Conservation (phyloP, 2,113 vertebrate genomes). For the Probosciger aterrimus region DNA sequence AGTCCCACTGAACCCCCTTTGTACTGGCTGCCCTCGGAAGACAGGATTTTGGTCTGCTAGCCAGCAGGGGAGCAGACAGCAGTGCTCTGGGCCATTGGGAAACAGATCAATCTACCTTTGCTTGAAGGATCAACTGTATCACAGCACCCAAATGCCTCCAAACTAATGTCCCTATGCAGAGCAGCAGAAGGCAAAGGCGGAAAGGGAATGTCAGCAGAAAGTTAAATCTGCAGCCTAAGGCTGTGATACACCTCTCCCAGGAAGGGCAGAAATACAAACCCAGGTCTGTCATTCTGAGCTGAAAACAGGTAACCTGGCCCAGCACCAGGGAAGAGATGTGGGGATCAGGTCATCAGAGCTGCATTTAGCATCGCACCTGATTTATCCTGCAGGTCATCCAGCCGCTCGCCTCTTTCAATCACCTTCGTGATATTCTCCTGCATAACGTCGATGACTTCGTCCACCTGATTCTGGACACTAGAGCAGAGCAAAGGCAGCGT, state of each 20-base stretch:
- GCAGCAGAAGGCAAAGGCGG: not conserved
- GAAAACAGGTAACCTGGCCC: not conserved
- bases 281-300: not conserved
- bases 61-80: not conserved
- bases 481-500: not conserved
- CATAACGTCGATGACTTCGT: slow-evolving; percentile 99
- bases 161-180: not conserved
- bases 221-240: not conserved
- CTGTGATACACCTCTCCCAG: not conserved
- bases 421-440: slow-evolving; percentile 99
- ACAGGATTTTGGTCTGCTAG: not conserved
- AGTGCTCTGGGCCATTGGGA: accelerated
- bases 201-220: not conserved
- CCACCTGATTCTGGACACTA: slow-evolving; percentile 97
- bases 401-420: slow-evolving; percentile 93
- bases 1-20: not conserved
- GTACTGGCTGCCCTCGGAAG: not conserved
- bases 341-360: not conserved
- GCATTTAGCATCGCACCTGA: slow-evolving; percentile 79
- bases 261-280: not conserved
- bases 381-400: slow-evolving; percentile 97
- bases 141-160: not conserved
- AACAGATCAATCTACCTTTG: not conserved
- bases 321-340: not conserved
- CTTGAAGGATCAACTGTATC: not conserved